These are phyloP conservation scores for Protodeltote pygarga DNA, from an alignment of 2,888 invertebrate species.

Conservation along the genomic window DNA sequence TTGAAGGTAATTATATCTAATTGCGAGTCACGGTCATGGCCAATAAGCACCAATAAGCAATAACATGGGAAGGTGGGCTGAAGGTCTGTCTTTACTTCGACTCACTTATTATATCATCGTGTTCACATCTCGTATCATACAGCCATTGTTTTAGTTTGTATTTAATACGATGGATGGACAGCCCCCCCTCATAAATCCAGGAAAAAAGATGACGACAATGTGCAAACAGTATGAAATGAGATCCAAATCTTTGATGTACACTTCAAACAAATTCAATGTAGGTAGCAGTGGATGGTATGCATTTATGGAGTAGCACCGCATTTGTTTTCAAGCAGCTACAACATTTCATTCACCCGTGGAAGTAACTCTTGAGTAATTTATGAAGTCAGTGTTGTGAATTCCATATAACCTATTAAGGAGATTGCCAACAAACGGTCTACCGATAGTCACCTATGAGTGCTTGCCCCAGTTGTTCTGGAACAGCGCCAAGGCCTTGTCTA, in stretches of 20 bases:
- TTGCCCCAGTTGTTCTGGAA: conserved; percentile 80
- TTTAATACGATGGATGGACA: conserved; percentile 18
- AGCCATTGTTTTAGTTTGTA: conserved; percentile 14
- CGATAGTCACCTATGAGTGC: conserved; percentile 70
- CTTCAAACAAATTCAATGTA: conserved; percentile 39
- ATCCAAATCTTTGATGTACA: conserved; percentile 36
- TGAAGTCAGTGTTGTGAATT: conserved; percentile 57
- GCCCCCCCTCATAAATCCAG: conserved; percentile 31
- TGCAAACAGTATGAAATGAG: conserved; percentile 38
- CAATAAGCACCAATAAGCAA: conserved; percentile 86
- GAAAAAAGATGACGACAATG: conserved; percentile 40
- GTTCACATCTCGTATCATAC: conserved; percentile 20
- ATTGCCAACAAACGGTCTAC: conserved; percentile 80
- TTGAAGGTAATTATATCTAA: conserved; percentile 85
- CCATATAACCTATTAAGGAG: conserved; percentile 73
- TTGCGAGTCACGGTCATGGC: conserved; percentile 85
- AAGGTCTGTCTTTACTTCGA: conserved; percentile 63
- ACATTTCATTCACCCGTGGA: conserved; percentile 49
- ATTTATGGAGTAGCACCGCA: conserved; percentile 33
- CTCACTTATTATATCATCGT: conserved; percentile 42
- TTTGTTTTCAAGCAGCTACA: conserved; percentile 42
- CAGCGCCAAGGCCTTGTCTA: conserved; percentile 73
- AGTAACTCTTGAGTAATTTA: conserved; percentile 50
- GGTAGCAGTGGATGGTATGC: conserved; percentile 33
- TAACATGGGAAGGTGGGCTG: conserved; percentile 75